Evolutionary conservation across 2,888 invertebrate genomes (phyloP), one percentile per base, ranked within the genome.

Genomic region (Microplitis deprimator): DNA sequence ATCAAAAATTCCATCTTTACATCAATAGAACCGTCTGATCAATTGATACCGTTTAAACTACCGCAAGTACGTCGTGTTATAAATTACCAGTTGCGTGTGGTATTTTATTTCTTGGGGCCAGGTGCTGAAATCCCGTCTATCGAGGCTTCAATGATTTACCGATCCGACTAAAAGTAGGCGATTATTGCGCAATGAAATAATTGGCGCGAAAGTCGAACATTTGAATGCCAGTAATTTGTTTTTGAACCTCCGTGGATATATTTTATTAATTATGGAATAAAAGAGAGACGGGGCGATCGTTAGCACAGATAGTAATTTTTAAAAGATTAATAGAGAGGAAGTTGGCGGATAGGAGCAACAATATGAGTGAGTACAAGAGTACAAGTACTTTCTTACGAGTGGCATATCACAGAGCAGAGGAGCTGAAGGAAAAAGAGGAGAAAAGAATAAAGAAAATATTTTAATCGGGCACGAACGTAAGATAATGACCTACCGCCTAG

Each of bases 401-500:
- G 50, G 50, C 50, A 50, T 50, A 50, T 50, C 50, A 10, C 13
- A 50, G 13, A 50, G 50, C 50, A 50, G 16, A 10, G 13, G 40
- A n/a, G 62, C 20, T 62, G 8, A 5, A 59, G 17, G n/a, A 16
- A 6, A 20, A 20, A 50, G n/a, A 71, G 10, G 50, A 50, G 50
- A 68, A 61, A 75, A 75, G 79, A 79, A 75, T 75, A 50, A 74
- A 78, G 75, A 80, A 81, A 82, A 81, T 77, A 77, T 65, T 80
- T 80, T 77, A 75, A 79, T 80, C 78, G 77, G 78, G 81, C 81
- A 80, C 79, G 79, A 78, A 79, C 77, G 70, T 68, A 75, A 81
- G 79, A 82, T 82, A 82, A 82, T 80, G 82, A 81, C 82, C 81
- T 77, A 81, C 82, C 80, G 79, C 79, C 80, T 76, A 79, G 78